Percentiles rank a stretch among this genome's conserved stretches.
phyloP scores from a whole-genome alignment of 2,797 vertebrate genomes.

The Acridotheres tristis region DNA sequence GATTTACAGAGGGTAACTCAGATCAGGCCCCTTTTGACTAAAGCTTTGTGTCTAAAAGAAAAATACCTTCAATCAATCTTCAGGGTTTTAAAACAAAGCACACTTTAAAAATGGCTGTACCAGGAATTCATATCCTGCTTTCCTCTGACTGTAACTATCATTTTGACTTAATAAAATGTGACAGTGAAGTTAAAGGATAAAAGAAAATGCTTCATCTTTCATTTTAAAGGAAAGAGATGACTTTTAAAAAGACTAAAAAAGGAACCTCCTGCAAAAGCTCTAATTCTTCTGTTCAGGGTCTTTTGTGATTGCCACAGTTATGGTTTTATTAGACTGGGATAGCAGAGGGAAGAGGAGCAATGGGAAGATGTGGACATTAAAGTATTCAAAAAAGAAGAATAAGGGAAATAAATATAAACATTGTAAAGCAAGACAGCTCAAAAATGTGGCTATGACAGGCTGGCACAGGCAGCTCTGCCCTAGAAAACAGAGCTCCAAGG shows the following conservation, averaged over 20 bases:
- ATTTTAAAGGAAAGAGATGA: conserved; percentile 51
- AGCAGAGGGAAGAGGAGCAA: background rate
- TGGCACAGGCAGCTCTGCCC: conserved; percentile 24
- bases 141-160: conserved; percentile 52
- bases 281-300: background rate
- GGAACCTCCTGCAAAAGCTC: conserved; percentile 26
- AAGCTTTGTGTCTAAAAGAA: conserved; percentile 52
- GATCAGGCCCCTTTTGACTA: conserved; percentile 63
- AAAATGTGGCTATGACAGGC: background rate
- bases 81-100: conserved; percentile 63
- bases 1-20: conserved; percentile 65
- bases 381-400: conserved; percentile 18
- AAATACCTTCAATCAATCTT: conserved; percentile 68
- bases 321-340: conserved; percentile 29
- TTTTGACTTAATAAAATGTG: conserved; percentile 60
- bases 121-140: conserved; percentile 59
- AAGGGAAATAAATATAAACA: conserved; percentile 64
- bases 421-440: conserved; percentile 35
- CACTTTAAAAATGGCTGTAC: conserved; percentile 55
- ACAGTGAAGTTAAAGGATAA: conserved; percentile 66
- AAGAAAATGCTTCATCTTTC: conserved; percentile 61
- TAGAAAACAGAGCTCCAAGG: conserved; percentile 29
- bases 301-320: conserved; percentile 44
- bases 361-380: background rate
- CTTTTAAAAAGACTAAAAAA: conserved; percentile 38